Evolutionary conservation across 2,888 invertebrate genomes (phyloP).

Genomic region (Piscicola geometra): DNA sequence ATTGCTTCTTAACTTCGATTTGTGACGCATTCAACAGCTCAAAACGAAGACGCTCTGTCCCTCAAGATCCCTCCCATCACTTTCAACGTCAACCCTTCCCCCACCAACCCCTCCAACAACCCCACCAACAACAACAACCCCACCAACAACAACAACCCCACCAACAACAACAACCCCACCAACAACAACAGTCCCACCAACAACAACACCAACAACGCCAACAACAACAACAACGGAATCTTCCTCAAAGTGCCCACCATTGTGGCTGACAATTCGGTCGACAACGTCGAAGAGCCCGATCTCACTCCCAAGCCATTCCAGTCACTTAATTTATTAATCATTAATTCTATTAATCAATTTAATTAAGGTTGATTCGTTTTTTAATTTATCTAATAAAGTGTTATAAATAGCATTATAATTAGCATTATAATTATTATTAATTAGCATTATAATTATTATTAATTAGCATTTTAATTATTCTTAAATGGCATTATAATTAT

Average conservation of each 20-base stretch:
- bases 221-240: background rate
- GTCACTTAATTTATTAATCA: background rate
- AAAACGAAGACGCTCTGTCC: constrained; percentile 4
- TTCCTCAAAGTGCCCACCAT: constrained; percentile 7
- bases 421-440: too few species aligned
- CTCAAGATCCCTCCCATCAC: background rate
- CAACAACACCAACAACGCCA: constrained; percentile 4
- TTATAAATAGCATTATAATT: too few species aligned
- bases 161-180: background rate
- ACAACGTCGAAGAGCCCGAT: background rate
- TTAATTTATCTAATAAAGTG: background rate
- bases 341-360: background rate
- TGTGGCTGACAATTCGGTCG: constrained; percentile 13
- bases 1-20: too few species aligned
- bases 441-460: too few species aligned
- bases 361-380: background rate
- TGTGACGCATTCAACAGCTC: too few species aligned
- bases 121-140: background rate
- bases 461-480: background rate
- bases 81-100: background rate
- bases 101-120: background rate
- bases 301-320: background rate
- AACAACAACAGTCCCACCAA: background rate
- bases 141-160: background rate
- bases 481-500: background rate